Percentiles rank a stretch among this genome's conserved stretches.
Conservation (phyloP, 2,797 vertebrate genomes). For the Muraenolepis orangiensis region DNA sequence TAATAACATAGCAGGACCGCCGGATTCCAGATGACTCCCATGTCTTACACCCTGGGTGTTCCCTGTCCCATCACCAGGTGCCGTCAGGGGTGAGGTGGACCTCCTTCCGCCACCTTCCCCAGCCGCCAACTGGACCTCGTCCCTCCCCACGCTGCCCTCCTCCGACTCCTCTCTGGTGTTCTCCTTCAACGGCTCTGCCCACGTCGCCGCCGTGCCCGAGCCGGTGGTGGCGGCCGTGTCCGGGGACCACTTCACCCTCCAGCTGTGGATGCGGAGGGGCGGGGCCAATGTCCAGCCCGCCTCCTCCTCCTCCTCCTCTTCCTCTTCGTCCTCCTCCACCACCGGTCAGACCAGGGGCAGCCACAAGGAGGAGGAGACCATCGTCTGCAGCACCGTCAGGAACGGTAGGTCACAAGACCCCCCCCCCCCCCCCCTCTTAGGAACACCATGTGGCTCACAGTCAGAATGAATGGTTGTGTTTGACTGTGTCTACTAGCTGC, state of each 20-base stretch:
- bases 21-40: neutral
- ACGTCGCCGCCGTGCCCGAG: constrained; percentile 88
- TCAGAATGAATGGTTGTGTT: neutral
- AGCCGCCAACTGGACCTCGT: constrained; percentile 88
- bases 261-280: constrained; percentile 93
- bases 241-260: constrained; percentile 92
- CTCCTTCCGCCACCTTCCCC: constrained; percentile 90
- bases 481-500: neutral
- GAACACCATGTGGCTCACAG: too few species aligned
- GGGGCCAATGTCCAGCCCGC: constrained; percentile 72
- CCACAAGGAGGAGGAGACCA: constrained; percentile 90
- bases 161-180: constrained; percentile 97
- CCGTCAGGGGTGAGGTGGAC: constrained; percentile 91
- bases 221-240: constrained; percentile 81
- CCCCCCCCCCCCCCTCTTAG: too few species aligned
- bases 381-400: constrained; percentile 91
- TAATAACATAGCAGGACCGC: neutral
- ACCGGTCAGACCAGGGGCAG: constrained; percentile 72
- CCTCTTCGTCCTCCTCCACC: neutral
- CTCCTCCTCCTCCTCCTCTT: neutral
- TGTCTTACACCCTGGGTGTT: neutral
- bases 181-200: constrained; percentile 92
- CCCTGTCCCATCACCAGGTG: constrained; percentile 71
- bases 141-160: constrained; percentile 90
- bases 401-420: constrained; percentile 77